Evolutionary conservation across 2,888 invertebrate species (phyloP).

Genomic region (Sphaerophoria rueppellii): DNA sequence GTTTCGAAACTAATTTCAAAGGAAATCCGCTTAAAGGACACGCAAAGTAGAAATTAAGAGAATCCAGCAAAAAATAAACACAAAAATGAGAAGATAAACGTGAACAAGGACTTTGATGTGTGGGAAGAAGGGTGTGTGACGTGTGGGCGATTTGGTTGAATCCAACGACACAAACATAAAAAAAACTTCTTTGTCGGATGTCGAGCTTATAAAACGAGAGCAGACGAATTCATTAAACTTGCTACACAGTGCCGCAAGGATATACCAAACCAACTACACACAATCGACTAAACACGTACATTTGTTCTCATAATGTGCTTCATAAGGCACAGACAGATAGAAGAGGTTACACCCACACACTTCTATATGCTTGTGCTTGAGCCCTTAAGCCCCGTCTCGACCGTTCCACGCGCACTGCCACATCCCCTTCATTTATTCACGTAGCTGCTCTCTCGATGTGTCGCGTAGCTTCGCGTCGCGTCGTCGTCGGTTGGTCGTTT

Average conservation of each 20-base stretch:
- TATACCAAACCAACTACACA: conserved; percentile 20
- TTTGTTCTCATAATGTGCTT: conserved; percentile 7
- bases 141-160: neutral
- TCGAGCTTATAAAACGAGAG: conserved; percentile 50
- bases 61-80: conserved; percentile 3
- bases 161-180: neutral
- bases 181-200: conserved; percentile 36
- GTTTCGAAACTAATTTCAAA: conserved; percentile 71
- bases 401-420: neutral
- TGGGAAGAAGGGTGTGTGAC: neutral
- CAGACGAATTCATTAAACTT: conserved; percentile 71
- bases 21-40: conserved; percentile 68
- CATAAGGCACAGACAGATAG: conserved; percentile 28
- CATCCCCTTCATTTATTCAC: neutral
- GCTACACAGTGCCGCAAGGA: conserved; percentile 48
- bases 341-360: neutral
- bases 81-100: conserved; percentile 16
- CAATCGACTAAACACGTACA: conserved; percentile 53
- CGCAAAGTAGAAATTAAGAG: conserved; percentile 57
- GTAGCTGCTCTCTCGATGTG: neutral
- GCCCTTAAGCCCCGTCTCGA: neutral
- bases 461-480: neutral
- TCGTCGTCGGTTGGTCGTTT: neutral
- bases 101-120: conserved; percentile 14
- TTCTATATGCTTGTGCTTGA: neutral